Percentiles rank a stretch among this genome's conserved stretches.
phyloP scores from a whole-genome alignment of 2,113 vertebrate species.

The Mastomys coucha region DNA sequence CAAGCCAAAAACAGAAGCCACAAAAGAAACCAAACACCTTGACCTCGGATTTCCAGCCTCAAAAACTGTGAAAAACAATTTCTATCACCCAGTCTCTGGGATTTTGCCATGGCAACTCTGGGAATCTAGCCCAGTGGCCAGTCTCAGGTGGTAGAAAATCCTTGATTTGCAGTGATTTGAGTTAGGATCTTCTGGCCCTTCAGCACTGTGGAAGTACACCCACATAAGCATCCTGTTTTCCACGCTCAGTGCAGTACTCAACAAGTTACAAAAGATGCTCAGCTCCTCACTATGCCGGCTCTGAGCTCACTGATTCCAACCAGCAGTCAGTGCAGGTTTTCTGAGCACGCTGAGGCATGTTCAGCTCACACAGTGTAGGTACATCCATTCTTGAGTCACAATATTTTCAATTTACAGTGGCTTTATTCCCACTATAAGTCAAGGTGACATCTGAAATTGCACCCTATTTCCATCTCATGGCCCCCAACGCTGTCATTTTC shows the following conservation, averaged over 20 bases:
- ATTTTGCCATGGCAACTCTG: neutral
- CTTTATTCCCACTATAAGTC: neutral
- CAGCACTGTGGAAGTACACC: neutral
- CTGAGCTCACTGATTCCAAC: neutral
- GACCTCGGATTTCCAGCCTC: neutral
- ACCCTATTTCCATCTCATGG: neutral
- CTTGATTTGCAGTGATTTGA: neutral
- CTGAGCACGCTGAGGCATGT: neutral
- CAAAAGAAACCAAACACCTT: neutral
- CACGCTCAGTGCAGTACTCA: neutral
- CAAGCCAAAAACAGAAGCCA: neutral
- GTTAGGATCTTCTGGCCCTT: neutral
- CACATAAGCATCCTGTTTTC: neutral
- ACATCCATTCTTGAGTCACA: neutral
- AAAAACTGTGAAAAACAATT: neutral
- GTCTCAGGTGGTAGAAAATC: neutral
- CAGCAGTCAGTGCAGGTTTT: neutral
- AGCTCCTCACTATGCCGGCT: neutral
- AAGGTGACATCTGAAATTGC: neutral
- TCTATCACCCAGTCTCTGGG: no score
- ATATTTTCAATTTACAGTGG: neutral
- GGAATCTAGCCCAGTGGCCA: neutral
- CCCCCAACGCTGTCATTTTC: neutral
- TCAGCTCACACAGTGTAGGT: neutral
- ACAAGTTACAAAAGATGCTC: neutral